Evolutionary conservation across 1,140 invertebrate genomes (phyloP).

Genomic region (Ceratitis capitata): DNA sequence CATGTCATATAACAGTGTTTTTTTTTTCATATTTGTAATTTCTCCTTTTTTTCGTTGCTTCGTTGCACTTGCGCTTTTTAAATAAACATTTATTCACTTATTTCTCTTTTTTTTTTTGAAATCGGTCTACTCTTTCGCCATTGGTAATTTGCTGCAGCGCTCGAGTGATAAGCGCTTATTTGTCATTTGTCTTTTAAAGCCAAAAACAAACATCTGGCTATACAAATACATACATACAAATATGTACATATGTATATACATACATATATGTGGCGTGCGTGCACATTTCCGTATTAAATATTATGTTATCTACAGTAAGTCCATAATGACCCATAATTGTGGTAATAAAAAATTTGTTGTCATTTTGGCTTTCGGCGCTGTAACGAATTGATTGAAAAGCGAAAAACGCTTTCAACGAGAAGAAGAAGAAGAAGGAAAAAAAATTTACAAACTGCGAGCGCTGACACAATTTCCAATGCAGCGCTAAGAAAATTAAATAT

Average conservation of each 20-base stretch:
- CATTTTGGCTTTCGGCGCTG: neutral
- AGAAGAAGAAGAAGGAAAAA: too few species aligned
- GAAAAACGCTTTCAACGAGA: neutral
- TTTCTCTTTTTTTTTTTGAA: neutral
- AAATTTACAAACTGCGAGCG: neutral
- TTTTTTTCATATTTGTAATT: neutral
- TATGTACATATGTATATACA: too few species aligned
- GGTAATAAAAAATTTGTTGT: constrained; percentile 14
- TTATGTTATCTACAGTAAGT: neutral
- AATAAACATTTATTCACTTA: neutral
- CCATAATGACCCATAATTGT: neutral
- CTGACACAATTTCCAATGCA: neutral
- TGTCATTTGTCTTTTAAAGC: neutral
- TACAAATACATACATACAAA: too few species aligned
- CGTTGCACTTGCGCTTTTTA: too few species aligned
- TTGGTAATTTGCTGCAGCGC: neutral
- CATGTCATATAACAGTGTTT: neutral
- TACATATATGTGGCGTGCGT: too few species aligned
- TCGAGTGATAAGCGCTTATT: neutral
- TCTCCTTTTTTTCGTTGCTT: too few species aligned
- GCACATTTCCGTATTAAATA: neutral
- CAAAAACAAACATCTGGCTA: neutral
- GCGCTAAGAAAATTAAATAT: neutral
- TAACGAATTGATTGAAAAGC: neutral
- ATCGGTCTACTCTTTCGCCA: neutral